Conservation (phyloP, 2,888 invertebrate species). For the Mesochorus sp. region DNA sequence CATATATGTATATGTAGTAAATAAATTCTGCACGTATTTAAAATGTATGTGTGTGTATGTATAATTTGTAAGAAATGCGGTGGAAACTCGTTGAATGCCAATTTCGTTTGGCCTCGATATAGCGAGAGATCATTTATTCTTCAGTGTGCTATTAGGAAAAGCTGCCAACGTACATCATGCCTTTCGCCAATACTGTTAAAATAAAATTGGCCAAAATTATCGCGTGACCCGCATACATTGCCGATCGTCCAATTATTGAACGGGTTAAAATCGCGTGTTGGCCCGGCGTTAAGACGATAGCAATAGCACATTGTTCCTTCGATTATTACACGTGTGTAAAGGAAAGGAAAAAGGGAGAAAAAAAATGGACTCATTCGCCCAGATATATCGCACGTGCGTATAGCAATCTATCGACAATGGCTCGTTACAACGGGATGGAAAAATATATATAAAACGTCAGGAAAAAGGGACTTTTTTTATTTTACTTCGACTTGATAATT, state of each 20-base stretch:
- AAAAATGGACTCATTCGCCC: too few species aligned
- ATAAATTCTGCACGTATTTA: not conserved
- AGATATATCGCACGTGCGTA: not conserved
- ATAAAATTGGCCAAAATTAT: conserved; percentile 43
- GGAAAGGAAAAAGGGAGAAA: not conserved
- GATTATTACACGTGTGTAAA: conserved; percentile 32
- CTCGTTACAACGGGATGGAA: not conserved
- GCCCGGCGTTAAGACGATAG: conserved; percentile 42
- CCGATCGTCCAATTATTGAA: conserved; percentile 51
- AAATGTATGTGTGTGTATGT: not conserved
- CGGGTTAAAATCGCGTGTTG: conserved; percentile 57
- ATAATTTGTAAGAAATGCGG: conserved; percentile 20
- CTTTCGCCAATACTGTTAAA: not conserved
- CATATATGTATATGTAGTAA: not conserved
- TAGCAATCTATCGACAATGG: not conserved
- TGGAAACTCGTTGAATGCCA: conserved; percentile 1
- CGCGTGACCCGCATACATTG: conserved; percentile 57
- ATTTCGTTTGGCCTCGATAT: conserved; percentile 11
- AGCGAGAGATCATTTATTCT: conserved; percentile 25
- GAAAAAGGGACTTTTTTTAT: too few species aligned
- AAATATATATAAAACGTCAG: not conserved
- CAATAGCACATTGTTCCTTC: conserved; percentile 30
- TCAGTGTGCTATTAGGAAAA: not conserved
- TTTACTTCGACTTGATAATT: too few species aligned
- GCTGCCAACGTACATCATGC: conserved; percentile 18